phyloP scores from a whole-genome alignment of 2,888 invertebrate species.

The Acronicta alni region DNA sequence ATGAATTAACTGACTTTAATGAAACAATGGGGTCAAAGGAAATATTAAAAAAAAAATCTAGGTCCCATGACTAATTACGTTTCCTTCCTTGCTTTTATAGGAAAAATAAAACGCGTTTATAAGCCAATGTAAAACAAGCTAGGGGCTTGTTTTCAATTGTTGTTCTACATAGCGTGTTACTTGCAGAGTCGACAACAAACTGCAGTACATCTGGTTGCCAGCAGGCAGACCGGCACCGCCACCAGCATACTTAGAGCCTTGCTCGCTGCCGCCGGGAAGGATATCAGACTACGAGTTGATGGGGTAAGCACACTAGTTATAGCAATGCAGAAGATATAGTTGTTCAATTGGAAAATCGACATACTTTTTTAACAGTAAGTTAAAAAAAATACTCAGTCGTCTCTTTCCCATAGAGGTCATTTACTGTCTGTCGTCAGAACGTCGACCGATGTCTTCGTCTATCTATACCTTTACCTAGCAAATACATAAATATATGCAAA shows the following conservation, averaged over 20 bases:
- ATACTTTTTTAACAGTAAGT: too few relatives aligned
- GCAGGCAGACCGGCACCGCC: slow-evolving; percentile 97
- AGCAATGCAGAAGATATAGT: too few relatives aligned
- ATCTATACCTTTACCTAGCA: slow-evolving; percentile 31
- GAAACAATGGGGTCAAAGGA: too few relatives aligned
- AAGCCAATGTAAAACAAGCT: too few relatives aligned
- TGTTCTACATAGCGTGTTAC: slow-evolving; percentile 49
- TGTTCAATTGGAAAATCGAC: too few relatives aligned
- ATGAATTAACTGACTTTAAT: too few relatives aligned
- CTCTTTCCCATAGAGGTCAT: slow-evolving; percentile 26
- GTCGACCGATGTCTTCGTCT: slow-evolving; percentile 30
- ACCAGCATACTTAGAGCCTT: slow-evolving; percentile 96
- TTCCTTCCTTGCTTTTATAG: background rate
- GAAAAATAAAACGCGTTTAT: slow-evolving; percentile 2
- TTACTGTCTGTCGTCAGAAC: slow-evolving; percentile 37
- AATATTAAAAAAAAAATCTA: too few relatives aligned
- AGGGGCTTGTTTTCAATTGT: slow-evolving; percentile 22
- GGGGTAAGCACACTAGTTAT: slow-evolving; percentile 91
- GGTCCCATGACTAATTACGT: slow-evolving; percentile 17
- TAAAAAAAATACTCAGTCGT: slow-evolving; percentile 8
- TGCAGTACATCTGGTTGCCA: slow-evolving; percentile 98
- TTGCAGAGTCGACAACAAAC: slow-evolving; percentile 96
- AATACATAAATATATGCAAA: slow-evolving; percentile 62
- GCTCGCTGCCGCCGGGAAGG: slow-evolving; percentile 96
- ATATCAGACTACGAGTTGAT: slow-evolving; percentile 95